Evolutionary conservation across 2,113 vertebrate species (phyloP).

Genomic region (Gadus chalcogrammus): DNA sequence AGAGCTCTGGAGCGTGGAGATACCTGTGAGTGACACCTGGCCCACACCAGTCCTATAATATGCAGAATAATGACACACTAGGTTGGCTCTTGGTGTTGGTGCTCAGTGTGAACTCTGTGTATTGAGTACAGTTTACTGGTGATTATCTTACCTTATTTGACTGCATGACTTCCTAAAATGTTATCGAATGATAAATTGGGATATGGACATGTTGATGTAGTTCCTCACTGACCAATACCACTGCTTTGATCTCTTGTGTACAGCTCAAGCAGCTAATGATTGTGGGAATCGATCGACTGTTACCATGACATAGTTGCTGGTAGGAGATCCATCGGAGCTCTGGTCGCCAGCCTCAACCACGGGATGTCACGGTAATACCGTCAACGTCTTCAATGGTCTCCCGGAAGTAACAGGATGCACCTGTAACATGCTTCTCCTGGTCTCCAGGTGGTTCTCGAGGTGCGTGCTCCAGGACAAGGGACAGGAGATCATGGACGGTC

Average conservation of each 20-base stretch:
- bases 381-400: not conserved
- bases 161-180: too few relatives aligned
- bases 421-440: not conserved
- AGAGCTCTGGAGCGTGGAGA: slow-evolving; percentile 92
- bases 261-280: slow-evolving; percentile 93
- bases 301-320: slow-evolving; percentile 87
- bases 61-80: too few relatives aligned
- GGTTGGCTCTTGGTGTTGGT: too few relatives aligned
- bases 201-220: too few relatives aligned
- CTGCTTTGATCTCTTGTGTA: not conserved
- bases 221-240: too few relatives aligned
- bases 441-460: slow-evolving; percentile 88
- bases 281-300: slow-evolving; percentile 93
- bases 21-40: slow-evolving; percentile 78
- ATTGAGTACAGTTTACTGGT: too few relatives aligned
- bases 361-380: slow-evolving; percentile 81
- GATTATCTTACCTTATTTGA: too few relatives aligned
- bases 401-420: too few relatives aligned
- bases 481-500: slow-evolving; percentile 91
- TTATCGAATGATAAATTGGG: too few relatives aligned
- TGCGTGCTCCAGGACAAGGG: slow-evolving; percentile 84
- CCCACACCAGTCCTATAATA: too few relatives aligned
- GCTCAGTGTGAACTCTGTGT: too few relatives aligned
- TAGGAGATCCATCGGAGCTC: slow-evolving; percentile 83
- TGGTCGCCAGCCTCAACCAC: slow-evolving; percentile 91